Evolutionary conservation across 1,140 invertebrate genomes (phyloP).

Genomic region (Drosophila littoralis): DNA sequence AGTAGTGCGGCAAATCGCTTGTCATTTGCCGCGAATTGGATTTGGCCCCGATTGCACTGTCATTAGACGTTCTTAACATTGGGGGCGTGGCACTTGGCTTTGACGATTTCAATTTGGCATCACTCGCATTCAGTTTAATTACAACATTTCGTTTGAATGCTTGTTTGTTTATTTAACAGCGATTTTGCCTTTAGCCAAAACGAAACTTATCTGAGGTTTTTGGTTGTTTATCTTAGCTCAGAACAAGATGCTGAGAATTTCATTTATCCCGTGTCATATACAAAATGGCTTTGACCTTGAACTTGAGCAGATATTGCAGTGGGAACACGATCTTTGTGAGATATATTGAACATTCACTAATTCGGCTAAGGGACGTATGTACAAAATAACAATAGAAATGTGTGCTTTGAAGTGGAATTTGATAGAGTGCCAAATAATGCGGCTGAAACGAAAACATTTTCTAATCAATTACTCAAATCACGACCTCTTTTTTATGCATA

Average conservation of each 20-base stretch:
- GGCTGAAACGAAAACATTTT: no score
- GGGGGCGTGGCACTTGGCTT: conserved; percentile 9
- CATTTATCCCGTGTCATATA: conserved; percentile 26
- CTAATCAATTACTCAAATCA: no score
- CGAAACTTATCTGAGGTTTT: conserved; percentile 6
- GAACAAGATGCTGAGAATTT: conserved; percentile 21
- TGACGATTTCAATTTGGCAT: conserved; percentile 25
- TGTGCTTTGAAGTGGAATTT: not conserved
- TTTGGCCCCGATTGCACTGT: conserved; percentile 33
- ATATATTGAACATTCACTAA: conserved; percentile 13
- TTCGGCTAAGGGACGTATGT: not conserved
- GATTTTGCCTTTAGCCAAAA: not conserved
- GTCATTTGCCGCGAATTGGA: conserved; percentile 41
- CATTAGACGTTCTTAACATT: conserved; percentile 7
- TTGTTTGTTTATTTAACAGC: not conserved
- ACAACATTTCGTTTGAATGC: conserved; percentile 9
- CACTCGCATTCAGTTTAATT: conserved; percentile 14
- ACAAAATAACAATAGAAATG: not conserved
- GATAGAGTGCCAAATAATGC: no score
- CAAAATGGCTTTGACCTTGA: conserved; percentile 21
- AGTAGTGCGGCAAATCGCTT: conserved; percentile 37
- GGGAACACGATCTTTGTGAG: conserved; percentile 5
- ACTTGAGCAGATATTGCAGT: no score
- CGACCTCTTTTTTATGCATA: no score
- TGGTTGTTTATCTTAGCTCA: conserved; percentile 3